Percentiles rank a stretch among this genome's conserved stretches.
These are phyloP conservation scores for Lamproptera curius DNA, from an alignment of 2,888 invertebrate genomes.

Conservation along the genomic window DNA sequence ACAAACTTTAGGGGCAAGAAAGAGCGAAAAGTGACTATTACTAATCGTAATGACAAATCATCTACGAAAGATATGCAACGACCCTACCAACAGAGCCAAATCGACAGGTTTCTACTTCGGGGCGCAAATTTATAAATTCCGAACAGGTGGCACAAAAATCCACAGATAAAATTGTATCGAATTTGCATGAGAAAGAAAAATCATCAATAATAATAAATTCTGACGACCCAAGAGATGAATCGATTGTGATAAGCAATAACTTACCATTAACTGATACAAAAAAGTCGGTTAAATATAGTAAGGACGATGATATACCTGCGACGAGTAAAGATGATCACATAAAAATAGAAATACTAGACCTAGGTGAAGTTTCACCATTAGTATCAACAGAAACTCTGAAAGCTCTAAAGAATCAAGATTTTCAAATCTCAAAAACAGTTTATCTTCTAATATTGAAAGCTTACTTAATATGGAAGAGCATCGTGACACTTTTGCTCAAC, in stretches of 20 bases:
- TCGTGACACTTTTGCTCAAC: conserved; percentile 24
- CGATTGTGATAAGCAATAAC: background rate
- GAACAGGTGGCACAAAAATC: background rate
- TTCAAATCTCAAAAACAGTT: too few species aligned
- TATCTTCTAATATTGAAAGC: conserved; percentile 25
- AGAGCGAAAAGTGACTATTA: conserved; percentile 21
- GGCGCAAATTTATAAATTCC: conserved; percentile 1
- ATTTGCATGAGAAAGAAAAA: background rate
- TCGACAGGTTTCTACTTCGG: background rate
- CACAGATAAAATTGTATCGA: background rate
- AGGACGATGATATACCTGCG: background rate
- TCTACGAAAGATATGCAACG: background rate
- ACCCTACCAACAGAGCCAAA: conserved; percentile 2
- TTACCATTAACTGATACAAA: background rate
- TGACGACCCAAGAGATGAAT: background rate
- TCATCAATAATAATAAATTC: background rate
- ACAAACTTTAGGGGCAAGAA: conserved; percentile 13
- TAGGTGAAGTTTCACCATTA: background rate
- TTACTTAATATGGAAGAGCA: conserved; percentile 32
- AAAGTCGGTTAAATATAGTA: background rate
- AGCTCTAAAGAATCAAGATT: conserved; percentile 8
- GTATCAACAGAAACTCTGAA: background rate
- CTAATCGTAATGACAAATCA: background rate
- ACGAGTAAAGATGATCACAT: background rate
- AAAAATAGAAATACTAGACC: too few species aligned